phyloP scores from a whole-genome alignment of 2,888 invertebrate species.

The Ectemnius cavifrons region DNA sequence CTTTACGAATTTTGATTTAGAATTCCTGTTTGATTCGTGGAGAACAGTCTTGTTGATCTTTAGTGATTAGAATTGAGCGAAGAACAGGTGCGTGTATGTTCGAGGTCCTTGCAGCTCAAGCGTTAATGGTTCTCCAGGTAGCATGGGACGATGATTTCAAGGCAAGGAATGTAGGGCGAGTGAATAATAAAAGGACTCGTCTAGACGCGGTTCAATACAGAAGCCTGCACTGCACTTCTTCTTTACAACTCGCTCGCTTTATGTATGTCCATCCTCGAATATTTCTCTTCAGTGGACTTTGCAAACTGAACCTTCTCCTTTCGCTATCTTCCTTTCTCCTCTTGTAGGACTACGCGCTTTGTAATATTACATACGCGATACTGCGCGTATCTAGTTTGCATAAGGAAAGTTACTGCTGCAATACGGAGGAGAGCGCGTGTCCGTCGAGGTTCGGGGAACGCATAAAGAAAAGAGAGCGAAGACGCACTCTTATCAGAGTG shows the following conservation, averaged over 20 bases:
- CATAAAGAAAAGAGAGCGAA: conserved; percentile 10
- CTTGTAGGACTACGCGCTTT: too few species aligned
- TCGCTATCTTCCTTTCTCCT: too few species aligned
- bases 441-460: background rate
- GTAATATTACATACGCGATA: too few species aligned
- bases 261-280: background rate
- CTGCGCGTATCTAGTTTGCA: too few species aligned
- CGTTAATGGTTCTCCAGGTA: background rate
- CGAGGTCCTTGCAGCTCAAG: too few species aligned
- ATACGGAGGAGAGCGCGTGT: too few species aligned
- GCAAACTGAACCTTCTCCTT: too few species aligned
- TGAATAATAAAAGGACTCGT: conserved; percentile 18
- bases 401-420: too few species aligned
- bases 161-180: background rate
- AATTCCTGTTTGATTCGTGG: background rate
- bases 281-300: too few species aligned
- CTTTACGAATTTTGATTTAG: background rate
- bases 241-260: background rate
- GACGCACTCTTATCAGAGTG: conserved; percentile 16
- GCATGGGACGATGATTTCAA: conserved; percentile 9
- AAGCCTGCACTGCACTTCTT: background rate
- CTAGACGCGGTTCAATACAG: background rate
- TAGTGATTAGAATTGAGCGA: too few species aligned
- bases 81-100: too few species aligned
- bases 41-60: too few species aligned